Conservation (phyloP, 2,888 invertebrate species). For the Alsophila aescularia region DNA sequence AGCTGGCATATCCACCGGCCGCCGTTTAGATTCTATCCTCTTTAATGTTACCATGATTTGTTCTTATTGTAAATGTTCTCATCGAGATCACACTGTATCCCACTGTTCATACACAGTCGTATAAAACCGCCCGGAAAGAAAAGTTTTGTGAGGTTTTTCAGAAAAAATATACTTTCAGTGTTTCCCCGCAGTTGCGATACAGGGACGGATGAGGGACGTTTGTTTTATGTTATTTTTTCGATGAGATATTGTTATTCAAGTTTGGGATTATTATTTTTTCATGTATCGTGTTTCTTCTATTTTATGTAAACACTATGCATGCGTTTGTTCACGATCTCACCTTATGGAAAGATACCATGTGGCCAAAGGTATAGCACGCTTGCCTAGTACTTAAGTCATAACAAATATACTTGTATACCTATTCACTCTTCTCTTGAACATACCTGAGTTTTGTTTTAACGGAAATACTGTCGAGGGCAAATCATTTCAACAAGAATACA, state of each 20-base stretch:
- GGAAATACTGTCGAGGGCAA: too few relatives aligned
- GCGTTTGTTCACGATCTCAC: too few relatives aligned
- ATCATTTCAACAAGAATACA: too few relatives aligned
- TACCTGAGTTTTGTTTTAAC: too few relatives aligned
- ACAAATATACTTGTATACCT: too few relatives aligned
- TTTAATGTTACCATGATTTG: background rate
- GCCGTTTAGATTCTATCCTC: too few relatives aligned
- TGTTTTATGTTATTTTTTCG: background rate
- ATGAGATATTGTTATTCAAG: slow-evolving; percentile 1
- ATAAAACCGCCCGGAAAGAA: background rate
- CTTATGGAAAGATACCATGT: too few relatives aligned
- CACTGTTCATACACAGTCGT: background rate
- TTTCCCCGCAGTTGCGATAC: slow-evolving; percentile 5
- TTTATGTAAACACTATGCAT: background rate
- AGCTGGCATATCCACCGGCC: too few relatives aligned
- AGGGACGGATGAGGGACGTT: background rate
- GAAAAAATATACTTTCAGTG: slow-evolving; percentile 9
- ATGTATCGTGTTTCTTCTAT: background rate
- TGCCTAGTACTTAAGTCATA: too few relatives aligned
- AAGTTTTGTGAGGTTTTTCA: slow-evolving; percentile 10
- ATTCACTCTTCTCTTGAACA: too few relatives aligned
- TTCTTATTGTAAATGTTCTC: background rate
- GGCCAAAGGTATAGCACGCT: too few relatives aligned
- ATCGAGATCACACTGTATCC: slow-evolving; percentile 1
- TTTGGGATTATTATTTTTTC: slow-evolving; percentile 6